Base-by-base conservation (phyloP, 2,888 invertebrate species). In the Drosophila subsilvestris region DNA sequence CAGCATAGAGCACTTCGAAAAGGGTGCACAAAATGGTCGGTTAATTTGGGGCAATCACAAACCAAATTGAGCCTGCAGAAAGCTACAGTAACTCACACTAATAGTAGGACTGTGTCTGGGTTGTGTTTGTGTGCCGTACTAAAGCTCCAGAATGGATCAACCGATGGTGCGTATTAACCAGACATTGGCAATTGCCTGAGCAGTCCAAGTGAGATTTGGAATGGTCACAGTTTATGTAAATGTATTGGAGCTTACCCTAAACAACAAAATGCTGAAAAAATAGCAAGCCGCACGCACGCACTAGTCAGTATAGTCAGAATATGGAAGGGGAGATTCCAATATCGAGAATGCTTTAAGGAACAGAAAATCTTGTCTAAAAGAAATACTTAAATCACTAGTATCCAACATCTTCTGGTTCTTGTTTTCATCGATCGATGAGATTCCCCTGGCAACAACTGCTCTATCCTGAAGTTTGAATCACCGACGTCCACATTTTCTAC, bases 11-110 rank as follows among this genome's bases (percentile, higher is more conserved):
- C 51, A 22, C 42, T 12, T 3, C 44, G 37, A 45, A 63, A 68
- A 74, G 51, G 71, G 63, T 66, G 58, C 59, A 63, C 69, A 63
- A 73, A 78, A 75, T 63, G 74, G 53, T 75, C 77, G 80, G 74
- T 79, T 85, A 87, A 85, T 85, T 85, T 85, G 82, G 67, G 85
- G 87, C 84, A 84, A 84, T 84, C 87, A 84, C 69, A 73, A 68
- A 71, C 75, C 78, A 81, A 83, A 83, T 86, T 69, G 81, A 78
- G 76, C 69, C 71, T 50, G 62, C 63, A 49, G 66, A 75, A 63
- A 63, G 44, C 62, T 65, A 43, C 14, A 37, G 17, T 43, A 9
- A 14, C 53, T 51, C 45, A 18, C 17, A 66, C 25, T 25, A 25
- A 25, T 25, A 25, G 25, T 25, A 25, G 25, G 25, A 25, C 14